Evolutionary conservation across 2,797 vertebrate genomes (phyloP).

Genomic region (Tarsius wallacei): DNA sequence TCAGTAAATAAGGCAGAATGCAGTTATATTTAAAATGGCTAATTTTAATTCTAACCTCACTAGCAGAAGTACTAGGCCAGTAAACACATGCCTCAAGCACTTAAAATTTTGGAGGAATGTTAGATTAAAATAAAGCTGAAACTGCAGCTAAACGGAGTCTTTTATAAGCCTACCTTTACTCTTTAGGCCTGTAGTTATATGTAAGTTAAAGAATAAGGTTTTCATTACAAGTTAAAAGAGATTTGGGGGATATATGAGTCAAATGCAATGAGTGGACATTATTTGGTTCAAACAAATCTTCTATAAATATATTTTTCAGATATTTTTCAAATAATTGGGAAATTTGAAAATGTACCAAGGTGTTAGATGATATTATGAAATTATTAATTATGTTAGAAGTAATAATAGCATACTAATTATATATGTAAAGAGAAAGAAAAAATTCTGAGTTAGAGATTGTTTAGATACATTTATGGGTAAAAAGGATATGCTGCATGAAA

Average conservation of each 20-base stretch:
- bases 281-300: constrained; percentile 29
- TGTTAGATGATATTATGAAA: neutral
- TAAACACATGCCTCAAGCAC: constrained; percentile 4
- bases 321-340: neutral
- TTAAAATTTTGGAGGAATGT: neutral
- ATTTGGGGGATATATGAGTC: neutral
- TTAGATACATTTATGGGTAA: neutral
- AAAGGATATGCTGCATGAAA: neutral
- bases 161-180: neutral
- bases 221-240: neutral
- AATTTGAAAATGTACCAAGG: neutral
- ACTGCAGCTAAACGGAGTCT: neutral
- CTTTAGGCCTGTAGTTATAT: neutral
- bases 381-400: neutral
- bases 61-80: constrained; percentile 34
- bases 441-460: neutral
- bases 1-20: constrained; percentile 78
- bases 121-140: neutral
- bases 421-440: neutral
- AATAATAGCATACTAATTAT: neutral
- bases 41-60: constrained; percentile 74
- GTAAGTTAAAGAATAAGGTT: neutral
- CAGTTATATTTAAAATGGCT: constrained; percentile 73
- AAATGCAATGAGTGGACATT: neutral
- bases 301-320: neutral